Evolutionary conservation across 2,888 invertebrate species (phyloP).

Genomic region (Ceraclea dissimilis): DNA sequence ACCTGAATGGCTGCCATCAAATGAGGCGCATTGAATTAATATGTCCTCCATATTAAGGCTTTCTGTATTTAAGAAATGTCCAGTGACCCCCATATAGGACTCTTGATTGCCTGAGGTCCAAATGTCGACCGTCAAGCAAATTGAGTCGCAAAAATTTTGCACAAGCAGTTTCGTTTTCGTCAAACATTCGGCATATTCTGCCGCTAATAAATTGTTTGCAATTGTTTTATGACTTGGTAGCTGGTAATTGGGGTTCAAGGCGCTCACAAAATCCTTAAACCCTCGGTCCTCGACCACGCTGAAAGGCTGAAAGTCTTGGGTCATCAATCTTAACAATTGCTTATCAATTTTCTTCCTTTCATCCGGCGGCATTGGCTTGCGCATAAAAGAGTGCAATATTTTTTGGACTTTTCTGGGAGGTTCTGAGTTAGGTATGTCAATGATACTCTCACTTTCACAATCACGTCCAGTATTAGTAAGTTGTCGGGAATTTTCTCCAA

Average conservation of each 20-base stretch:
- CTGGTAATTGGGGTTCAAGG: neutral
- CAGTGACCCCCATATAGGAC: slow-evolving; percentile 1
- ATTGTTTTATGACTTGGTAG: neutral
- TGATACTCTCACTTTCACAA: too few relatives aligned
- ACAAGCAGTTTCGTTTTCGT: neutral
- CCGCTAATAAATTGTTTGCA: neutral
- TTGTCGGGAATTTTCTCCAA: too few relatives aligned
- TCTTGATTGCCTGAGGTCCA: neutral
- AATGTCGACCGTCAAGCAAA: neutral
- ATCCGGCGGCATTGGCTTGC: neutral
- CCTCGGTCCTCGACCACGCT: neutral
- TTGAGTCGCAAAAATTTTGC: neutral
- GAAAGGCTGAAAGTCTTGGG: slow-evolving; percentile 1
- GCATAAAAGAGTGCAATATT: neutral
- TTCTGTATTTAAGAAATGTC: neutral
- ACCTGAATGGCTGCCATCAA: neutral
- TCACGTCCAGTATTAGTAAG: too few relatives aligned
- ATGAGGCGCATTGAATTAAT: neutral
- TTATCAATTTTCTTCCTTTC: neutral
- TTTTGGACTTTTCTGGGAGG: neutral
- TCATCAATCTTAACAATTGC: neutral
- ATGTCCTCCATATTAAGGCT: neutral
- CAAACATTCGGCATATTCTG: neutral
- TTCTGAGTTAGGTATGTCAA: neutral
- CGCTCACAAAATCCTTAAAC: neutral